Conservation (phyloP, 2,797 vertebrate genomes). For the Lateolabrax maculatus region DNA sequence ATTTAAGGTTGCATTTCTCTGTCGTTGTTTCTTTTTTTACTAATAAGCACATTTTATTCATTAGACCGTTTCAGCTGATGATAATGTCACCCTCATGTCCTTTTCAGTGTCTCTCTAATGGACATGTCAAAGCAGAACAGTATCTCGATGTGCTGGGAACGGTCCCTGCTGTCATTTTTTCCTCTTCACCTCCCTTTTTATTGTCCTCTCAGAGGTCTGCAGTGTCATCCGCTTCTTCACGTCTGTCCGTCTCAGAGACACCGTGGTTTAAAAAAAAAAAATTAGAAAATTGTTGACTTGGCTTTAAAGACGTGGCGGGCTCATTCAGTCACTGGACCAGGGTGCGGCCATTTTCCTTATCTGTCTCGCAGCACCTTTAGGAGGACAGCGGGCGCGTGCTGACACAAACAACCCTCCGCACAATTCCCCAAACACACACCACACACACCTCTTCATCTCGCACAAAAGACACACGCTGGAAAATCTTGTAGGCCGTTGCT, state of each 20-base stretch:
- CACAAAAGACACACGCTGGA: conserved; percentile 42
- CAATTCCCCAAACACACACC: conserved; percentile 23
- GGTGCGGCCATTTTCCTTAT: conserved; percentile 55
- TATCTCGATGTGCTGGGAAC: conserved; percentile 24
- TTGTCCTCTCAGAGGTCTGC: conserved; percentile 25
- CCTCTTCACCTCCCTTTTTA: conserved; percentile 21
- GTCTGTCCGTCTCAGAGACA: conserved; percentile 21
- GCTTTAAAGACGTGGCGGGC: conserved; percentile 27
- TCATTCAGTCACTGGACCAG: conserved; percentile 27
- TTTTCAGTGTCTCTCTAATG: conserved; percentile 45
- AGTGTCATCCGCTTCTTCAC: background rate
- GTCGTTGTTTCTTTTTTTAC: background rate
- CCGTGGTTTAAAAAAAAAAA: background rate
- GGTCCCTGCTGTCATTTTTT: conserved; percentile 46
- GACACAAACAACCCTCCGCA: conserved; percentile 48
- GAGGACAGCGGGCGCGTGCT: conserved; percentile 29
- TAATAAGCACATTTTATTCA: background rate
- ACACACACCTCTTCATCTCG: conserved; percentile 29
- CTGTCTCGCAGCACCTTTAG: conserved; percentile 61
- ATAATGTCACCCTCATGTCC: conserved; percentile 28
- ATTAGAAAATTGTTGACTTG: conserved; percentile 17
- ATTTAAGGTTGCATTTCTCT: background rate
- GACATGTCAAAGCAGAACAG: conserved; percentile 31
- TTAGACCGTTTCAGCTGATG: conserved; percentile 9
- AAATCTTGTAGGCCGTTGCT: conserved; percentile 25